These are phyloP conservation scores for Mythimna vitellina DNA, from an alignment of 2,888 invertebrate species.

Conservation along the genomic window DNA sequence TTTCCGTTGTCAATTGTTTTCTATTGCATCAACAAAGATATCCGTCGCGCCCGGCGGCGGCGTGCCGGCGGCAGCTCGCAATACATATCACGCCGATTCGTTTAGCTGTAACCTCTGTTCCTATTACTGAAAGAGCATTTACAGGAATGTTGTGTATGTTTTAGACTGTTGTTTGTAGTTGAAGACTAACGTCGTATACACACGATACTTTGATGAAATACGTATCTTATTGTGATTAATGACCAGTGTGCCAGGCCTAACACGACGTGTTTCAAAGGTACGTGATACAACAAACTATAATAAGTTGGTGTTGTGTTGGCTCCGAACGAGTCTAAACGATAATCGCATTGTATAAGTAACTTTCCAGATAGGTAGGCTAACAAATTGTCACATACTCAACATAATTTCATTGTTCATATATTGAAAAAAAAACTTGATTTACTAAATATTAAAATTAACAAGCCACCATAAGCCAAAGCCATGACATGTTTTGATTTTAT, in stretches of 20 bases:
- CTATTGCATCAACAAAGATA: not conserved
- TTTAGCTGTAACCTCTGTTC: slow-evolving; percentile 11
- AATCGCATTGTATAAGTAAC: slow-evolving; percentile 5
- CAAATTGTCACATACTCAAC: slow-evolving; percentile 22
- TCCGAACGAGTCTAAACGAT: not conserved
- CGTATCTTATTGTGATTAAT: slow-evolving; percentile 9
- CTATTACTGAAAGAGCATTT: slow-evolving; percentile 27
- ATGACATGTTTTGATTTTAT: not conserved
- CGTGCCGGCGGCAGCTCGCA: not conserved
- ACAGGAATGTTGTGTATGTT: slow-evolving; percentile 14
- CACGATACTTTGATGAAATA: slow-evolving; percentile 19
- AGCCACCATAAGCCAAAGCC: not conserved
- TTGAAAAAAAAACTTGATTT: not conserved
- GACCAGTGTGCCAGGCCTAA: slow-evolving; percentile 26
- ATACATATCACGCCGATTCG: slow-evolving; percentile 39
- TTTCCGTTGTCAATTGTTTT: not conserved
- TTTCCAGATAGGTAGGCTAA: slow-evolving; percentile 37
- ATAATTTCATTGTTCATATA: slow-evolving; percentile 10
- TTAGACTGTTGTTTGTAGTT: slow-evolving; percentile 10
- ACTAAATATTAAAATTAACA: not conserved
- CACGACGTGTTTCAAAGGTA: not conserved
- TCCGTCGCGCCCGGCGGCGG: not conserved
- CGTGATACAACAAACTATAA: not conserved
- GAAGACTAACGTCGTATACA: slow-evolving; percentile 1
- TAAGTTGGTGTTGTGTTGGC: slow-evolving; percentile 9